Percentiles rank a stretch among this genome's conserved stretches.
Conservation (phyloP, 2,797 vertebrate genomes). For the Notolabrus celidotus region DNA sequence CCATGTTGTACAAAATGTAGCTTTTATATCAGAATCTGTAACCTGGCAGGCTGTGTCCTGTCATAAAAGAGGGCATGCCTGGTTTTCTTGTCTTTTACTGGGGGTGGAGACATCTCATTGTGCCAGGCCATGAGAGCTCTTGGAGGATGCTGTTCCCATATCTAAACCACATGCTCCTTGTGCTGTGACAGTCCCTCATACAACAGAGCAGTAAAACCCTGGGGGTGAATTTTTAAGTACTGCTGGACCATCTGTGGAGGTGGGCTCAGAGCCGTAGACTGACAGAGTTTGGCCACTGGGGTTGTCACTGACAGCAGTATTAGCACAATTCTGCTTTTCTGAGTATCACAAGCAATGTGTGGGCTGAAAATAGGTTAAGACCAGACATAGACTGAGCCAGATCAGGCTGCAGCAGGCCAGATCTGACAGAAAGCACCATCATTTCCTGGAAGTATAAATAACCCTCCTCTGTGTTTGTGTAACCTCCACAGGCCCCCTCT, state of each 20-base stretch:
- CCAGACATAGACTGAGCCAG: slow-evolving; percentile 66
- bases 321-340: slow-evolving; percentile 68
- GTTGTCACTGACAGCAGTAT: slow-evolving; percentile 73
- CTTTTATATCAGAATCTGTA: slow-evolving; percentile 28
- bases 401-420: slow-evolving; percentile 70
- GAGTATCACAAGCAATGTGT: slow-evolving; percentile 61
- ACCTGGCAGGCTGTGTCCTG: slow-evolving; percentile 47
- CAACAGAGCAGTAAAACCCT: slow-evolving; percentile 86
- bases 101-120: slow-evolving; percentile 80
- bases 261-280: slow-evolving; percentile 75
- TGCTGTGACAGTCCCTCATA: slow-evolving; percentile 85
- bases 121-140: slow-evolving; percentile 81
- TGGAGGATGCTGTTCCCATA: slow-evolving; percentile 84
- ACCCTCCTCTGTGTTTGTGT: slow-evolving; percentile 92
- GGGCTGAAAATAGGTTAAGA: slow-evolving; percentile 77
- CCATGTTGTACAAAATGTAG: slow-evolving; percentile 4
- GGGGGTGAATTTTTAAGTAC: slow-evolving; percentile 85
- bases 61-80: slow-evolving; percentile 75
- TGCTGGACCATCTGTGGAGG: slow-evolving; percentile 84
- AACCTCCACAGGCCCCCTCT: slow-evolving; percentile 88
- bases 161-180: slow-evolving; percentile 86
- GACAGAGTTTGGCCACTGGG: slow-evolving; percentile 80
- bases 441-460: slow-evolving; percentile 95
- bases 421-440: slow-evolving; percentile 90
- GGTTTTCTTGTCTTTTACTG: slow-evolving; percentile 71